Evolutionary conservation across 1,140 invertebrate species (phyloP).

Genomic region (Drosophila carrolli): DNA sequence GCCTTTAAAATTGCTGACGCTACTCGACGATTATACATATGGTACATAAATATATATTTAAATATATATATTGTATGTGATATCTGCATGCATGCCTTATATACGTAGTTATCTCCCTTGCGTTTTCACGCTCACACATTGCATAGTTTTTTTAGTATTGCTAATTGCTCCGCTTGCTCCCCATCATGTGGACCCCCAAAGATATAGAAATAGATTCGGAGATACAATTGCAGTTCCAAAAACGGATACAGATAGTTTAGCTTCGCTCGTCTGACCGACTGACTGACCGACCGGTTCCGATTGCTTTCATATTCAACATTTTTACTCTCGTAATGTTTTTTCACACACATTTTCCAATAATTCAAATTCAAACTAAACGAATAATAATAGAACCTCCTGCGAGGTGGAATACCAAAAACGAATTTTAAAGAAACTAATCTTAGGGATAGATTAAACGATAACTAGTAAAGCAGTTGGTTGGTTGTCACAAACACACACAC

Average conservation of each 20-base stretch:
- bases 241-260: not conserved
- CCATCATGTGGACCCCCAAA: conserved; percentile 16
- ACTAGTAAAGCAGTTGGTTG: conserved; percentile 61
- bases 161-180: conserved; percentile 15
- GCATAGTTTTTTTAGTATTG: conserved; percentile 34
- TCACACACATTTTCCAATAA: conserved; percentile 19
- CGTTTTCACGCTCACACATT: conserved; percentile 27
- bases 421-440: conserved; percentile 16
- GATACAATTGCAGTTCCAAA: not conserved
- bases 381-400: not conserved
- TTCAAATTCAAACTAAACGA: conserved; percentile 33
- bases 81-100: conserved; percentile 11
- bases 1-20: conserved; percentile 44
- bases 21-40: conserved; percentile 30
- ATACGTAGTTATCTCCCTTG: conserved; percentile 14
- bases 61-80: conserved; percentile 33
- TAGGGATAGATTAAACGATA: conserved; percentile 49
- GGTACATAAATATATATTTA: conserved; percentile 43
- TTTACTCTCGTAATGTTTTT: conserved; percentile 18
- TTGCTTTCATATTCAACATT: conserved; percentile 14
- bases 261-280: not conserved
- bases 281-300: not conserved
- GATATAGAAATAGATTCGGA: conserved; percentile 6
- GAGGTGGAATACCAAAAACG: conserved; percentile 9
- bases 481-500: conserved; percentile 19